Conservation (phyloP, 2,888 invertebrate genomes). For the Amphiduros pacificus region DNA sequence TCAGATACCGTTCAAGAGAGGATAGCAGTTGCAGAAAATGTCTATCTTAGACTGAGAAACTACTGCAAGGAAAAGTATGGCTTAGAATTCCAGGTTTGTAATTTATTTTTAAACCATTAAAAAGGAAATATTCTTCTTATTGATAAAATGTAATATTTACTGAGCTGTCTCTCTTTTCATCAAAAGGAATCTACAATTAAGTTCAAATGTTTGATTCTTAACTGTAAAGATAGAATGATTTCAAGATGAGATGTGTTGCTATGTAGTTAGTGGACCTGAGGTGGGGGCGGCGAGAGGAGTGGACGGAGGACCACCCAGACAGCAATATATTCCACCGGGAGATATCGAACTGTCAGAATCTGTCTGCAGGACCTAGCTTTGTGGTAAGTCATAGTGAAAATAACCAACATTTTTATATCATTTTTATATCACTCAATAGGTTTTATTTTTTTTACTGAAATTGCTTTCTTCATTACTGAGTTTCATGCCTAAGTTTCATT, state of each 20-base stretch:
- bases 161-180: too few relatives aligned
- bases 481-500: too few relatives aligned
- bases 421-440: too few relatives aligned
- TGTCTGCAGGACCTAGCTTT: slow-evolving; percentile 49
- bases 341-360: slow-evolving; percentile 41
- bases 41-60: slow-evolving; percentile 47
- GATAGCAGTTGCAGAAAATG: slow-evolving; percentile 38
- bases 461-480: too few relatives aligned
- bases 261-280: slow-evolving; percentile 48
- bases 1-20: slow-evolving; percentile 47
- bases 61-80: slow-evolving; percentile 50
- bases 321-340: slow-evolving; percentile 26
- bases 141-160: too few relatives aligned
- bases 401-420: too few relatives aligned
- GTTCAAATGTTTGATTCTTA: too few relatives aligned
- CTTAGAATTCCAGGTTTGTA: slow-evolving; percentile 50
- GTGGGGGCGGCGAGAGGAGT: slow-evolving; percentile 42
- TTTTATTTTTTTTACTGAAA: too few relatives aligned
- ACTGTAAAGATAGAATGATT: background rate
- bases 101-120: too few relatives aligned
- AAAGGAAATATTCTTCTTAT: too few relatives aligned
- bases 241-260: background rate
- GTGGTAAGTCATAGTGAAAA: slow-evolving; percentile 43
- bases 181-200: too few relatives aligned
- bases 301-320: slow-evolving; percentile 23